Percentiles rank a stretch among this genome's conserved stretches.
These are phyloP conservation scores for Barypeithes pellucidus DNA, from an alignment of 2,888 invertebrate species.

Conservation along the genomic window DNA sequence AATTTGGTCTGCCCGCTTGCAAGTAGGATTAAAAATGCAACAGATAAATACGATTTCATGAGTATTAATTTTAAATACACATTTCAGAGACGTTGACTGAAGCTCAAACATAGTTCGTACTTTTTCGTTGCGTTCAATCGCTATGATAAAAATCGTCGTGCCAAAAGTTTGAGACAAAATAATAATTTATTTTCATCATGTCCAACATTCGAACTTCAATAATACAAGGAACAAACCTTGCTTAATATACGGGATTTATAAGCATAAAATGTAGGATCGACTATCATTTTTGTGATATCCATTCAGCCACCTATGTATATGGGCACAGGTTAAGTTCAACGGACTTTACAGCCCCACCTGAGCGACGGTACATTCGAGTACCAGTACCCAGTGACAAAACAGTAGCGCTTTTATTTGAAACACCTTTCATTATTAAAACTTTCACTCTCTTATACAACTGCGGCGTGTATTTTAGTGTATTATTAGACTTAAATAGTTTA, in stretches of 20 bases:
- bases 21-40: too few relatives aligned
- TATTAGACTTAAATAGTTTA: conserved; percentile 22
- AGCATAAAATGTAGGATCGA: conserved; percentile 31
- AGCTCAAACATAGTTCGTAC: too few relatives aligned
- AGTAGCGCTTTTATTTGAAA: conserved; percentile 51
- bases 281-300: conserved; percentile 44
- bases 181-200: background rate
- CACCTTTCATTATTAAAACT: conserved; percentile 53
- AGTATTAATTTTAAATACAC: too few relatives aligned
- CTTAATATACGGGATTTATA: conserved; percentile 32
- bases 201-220: conserved; percentile 31
- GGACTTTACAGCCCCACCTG: conserved; percentile 50
- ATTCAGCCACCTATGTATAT: conserved; percentile 36
- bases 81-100: too few relatives aligned
- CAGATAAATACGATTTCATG: too few relatives aligned
- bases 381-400: conserved; percentile 52
- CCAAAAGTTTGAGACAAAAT: too few relatives aligned
- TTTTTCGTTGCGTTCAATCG: too few relatives aligned
- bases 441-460: conserved; percentile 51
- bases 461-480: conserved; percentile 21
- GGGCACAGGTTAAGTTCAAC: conserved; percentile 47
- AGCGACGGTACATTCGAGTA: conserved; percentile 45
- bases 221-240: conserved; percentile 22
- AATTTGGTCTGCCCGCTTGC: too few relatives aligned
- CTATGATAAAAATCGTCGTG: too few relatives aligned